These are phyloP conservation scores for Carposina sasakii DNA, from an alignment of 1,140 invertebrate species.

Conservation along the genomic window DNA sequence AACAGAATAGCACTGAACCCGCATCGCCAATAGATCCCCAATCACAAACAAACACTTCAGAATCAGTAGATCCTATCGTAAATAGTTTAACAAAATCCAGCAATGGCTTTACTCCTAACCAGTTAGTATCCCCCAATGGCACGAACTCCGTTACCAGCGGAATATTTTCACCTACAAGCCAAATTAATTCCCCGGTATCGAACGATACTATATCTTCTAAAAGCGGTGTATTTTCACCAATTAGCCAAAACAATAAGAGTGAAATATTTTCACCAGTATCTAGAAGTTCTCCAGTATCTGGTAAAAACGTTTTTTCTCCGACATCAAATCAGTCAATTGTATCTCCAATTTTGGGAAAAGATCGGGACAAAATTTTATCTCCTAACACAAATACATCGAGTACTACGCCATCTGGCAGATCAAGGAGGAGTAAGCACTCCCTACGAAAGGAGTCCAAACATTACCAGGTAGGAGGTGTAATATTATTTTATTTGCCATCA, in stretches of 20 bases:
- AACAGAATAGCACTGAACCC: constrained; percentile 47
- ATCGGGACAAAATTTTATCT: constrained; percentile 69
- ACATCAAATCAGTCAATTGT: constrained; percentile 63
- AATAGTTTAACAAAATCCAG: constrained; percentile 61
- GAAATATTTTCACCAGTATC: constrained; percentile 67
- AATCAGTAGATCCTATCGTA: constrained; percentile 54
- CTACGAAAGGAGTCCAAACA: constrained; percentile 77
- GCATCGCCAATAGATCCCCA: constrained; percentile 60
- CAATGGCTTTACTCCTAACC: constrained; percentile 60
- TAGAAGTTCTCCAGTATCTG: constrained; percentile 61
- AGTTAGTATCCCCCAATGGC: constrained; percentile 71
- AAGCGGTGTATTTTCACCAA: constrained; percentile 67
- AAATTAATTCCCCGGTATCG: constrained; percentile 70
- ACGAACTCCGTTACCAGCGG: constrained; percentile 72
- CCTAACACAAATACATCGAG: constrained; percentile 69
- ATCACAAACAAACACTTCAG: constrained; percentile 58
- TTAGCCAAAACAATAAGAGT: constrained; percentile 69
- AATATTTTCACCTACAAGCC: constrained; percentile 71
- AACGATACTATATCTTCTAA: constrained; percentile 71
- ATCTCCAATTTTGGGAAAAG: constrained; percentile 70
- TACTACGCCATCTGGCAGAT: constrained; percentile 69
- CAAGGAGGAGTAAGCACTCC: constrained; percentile 70
- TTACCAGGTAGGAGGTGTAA: constrained; percentile 72
- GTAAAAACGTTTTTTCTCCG: constrained; percentile 65
- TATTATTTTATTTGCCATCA: constrained; percentile 19